These are phyloP conservation scores for Drosophila suboccidentalis DNA, from an alignment of 2,888 invertebrate species.

Conservation along the genomic window DNA sequence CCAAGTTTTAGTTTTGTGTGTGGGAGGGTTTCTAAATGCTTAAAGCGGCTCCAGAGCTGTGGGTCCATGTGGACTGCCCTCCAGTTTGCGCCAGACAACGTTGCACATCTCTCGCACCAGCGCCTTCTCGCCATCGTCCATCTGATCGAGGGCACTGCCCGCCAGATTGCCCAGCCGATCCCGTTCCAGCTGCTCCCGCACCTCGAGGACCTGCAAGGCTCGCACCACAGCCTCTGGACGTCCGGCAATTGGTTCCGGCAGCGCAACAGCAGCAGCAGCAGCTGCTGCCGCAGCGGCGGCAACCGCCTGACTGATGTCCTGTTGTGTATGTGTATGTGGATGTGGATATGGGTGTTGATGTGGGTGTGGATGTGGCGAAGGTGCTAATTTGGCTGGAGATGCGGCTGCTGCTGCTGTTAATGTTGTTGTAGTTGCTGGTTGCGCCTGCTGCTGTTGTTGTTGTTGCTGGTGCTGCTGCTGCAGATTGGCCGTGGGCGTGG, in stretches of 20 bases:
- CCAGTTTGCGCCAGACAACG: conserved; percentile 96
- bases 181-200: conserved; percentile 94
- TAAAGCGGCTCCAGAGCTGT: conserved; percentile 82
- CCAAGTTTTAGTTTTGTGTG: conserved; percentile 38
- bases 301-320: conserved; percentile 61
- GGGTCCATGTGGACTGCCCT: conserved; percentile 90
- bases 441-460: conserved; percentile 49
- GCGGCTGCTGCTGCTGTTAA: conserved; percentile 46
- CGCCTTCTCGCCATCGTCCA: conserved; percentile 96
- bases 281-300: conserved; percentile 52
- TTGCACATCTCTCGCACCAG: conserved; percentile 98
- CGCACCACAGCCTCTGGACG: conserved; percentile 97
- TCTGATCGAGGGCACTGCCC: conserved; percentile 86
- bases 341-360: conserved; percentile 48
- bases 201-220: conserved; percentile 96
- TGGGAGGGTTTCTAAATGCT: conserved; percentile 37
- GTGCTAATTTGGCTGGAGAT: conserved; percentile 54
- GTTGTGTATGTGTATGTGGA: conserved; percentile 46
- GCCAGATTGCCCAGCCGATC: conserved; percentile 87
- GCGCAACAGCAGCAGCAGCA: conserved; percentile 63
- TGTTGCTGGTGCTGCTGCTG: conserved; percentile 60
- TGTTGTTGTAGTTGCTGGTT: conserved; percentile 46
- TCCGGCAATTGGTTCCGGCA: conserved; percentile 87
- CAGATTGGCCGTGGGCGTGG: conserved; percentile 68
- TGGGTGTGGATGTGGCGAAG: conserved; percentile 46